phyloP scores from a whole-genome alignment of 1,140 invertebrate species.

The Oncopeltus fasciatus region DNA sequence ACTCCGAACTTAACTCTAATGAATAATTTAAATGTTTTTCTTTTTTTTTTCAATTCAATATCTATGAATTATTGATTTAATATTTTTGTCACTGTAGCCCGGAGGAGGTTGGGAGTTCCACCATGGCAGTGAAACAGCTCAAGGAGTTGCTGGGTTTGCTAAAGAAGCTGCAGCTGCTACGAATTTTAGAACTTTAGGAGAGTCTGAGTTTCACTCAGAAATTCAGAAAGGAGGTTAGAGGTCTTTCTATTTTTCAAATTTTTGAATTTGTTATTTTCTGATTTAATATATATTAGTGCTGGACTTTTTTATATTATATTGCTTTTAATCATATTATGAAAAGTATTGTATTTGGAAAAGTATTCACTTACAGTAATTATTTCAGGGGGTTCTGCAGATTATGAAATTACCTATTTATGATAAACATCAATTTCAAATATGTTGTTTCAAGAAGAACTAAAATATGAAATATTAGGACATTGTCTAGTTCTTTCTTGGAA shows the following conservation, averaged over 20 bases:
- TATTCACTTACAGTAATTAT: no score
- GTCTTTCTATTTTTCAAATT: neutral
- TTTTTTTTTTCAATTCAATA: no score
- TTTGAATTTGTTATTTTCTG: neutral
- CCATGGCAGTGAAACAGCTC: slow-evolving; percentile 46
- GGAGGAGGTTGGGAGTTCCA: slow-evolving; percentile 55
- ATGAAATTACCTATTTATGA: no score
- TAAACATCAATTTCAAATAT: no score
- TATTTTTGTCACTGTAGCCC: neutral
- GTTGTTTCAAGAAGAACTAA: no score
- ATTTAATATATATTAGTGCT: neutral
- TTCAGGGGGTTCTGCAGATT: no score
- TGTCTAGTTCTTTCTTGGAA: no score
- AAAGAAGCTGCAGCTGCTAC: slow-evolving; percentile 42
- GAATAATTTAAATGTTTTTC: no score
- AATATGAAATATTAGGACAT: no score
- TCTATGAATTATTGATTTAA: no score
- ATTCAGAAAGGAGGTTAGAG: neutral
- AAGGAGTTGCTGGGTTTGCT: slow-evolving; percentile 53
- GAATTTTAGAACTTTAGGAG: slow-evolving; percentile 4
- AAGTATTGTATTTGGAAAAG: no score
- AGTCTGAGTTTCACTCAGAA: neutral
- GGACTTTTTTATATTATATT: neutral
- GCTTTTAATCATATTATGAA: neutral
- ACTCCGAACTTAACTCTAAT: no score